Evolutionary conservation across 2,888 invertebrate species (phyloP).

Genomic region (Agrochola circellaris): DNA sequence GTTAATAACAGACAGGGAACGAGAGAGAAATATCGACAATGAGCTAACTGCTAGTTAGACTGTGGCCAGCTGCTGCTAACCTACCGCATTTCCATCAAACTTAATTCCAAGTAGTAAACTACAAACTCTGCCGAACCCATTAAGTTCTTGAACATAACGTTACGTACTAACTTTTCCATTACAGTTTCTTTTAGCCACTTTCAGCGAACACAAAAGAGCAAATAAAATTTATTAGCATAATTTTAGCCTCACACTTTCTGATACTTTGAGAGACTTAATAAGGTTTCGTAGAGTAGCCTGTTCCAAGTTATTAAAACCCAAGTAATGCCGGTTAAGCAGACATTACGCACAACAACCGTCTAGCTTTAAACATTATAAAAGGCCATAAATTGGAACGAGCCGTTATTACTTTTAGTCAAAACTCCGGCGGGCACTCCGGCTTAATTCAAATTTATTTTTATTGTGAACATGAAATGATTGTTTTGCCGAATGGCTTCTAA

Average conservation of each 20-base stretch:
- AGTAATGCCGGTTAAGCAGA: conserved; percentile 50
- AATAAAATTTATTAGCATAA: conserved; percentile 57
- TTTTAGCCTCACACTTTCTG: conserved; percentile 29
- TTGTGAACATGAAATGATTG: conserved; percentile 65
- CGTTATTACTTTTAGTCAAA: conserved; percentile 70
- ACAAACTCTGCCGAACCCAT: conserved; percentile 30
- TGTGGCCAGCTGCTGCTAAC: conserved; percentile 12
- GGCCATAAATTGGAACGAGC: conserved; percentile 68
- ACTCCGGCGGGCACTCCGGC: conserved; percentile 61
- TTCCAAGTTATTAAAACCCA: conserved; percentile 47
- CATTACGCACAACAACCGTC: conserved; percentile 60
- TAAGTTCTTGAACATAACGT: conserved; percentile 34
- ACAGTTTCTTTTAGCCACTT: conserved; percentile 39
- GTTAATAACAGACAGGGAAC: not conserved
- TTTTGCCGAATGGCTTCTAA: conserved; percentile 60
- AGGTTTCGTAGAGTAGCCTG: conserved; percentile 24
- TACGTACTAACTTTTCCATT: conserved; percentile 48
- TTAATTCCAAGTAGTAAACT: conserved; percentile 40
- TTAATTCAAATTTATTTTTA: conserved; percentile 76
- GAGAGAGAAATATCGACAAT: not conserved
- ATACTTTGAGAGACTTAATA: conserved; percentile 53
- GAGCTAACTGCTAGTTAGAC: conserved; percentile 6
- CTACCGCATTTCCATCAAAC: conserved; percentile 21
- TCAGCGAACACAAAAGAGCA: conserved; percentile 22
- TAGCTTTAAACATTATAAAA: conserved; percentile 61